Percentiles rank a stretch among this genome's conserved stretches.
These are phyloP conservation scores for Apodemus speciosus DNA, from an alignment of 2,113 vertebrate genomes.

Conservation along the genomic window DNA sequence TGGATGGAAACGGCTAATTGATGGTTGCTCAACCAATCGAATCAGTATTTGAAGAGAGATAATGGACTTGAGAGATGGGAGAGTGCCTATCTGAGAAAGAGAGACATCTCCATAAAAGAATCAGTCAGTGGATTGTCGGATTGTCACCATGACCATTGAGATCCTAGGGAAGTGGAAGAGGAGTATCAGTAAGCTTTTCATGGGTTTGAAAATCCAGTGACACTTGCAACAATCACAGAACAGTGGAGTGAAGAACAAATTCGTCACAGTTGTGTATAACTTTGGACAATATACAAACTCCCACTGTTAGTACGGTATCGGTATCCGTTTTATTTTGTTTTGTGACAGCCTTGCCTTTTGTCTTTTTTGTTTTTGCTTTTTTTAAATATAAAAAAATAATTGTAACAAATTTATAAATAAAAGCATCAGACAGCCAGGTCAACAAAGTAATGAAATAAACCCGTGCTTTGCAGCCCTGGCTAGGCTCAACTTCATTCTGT, in stretches of 20 bases:
- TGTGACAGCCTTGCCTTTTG: neutral
- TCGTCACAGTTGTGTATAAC: too few species aligned
- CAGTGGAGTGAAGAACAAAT: neutral
- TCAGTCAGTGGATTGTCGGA: neutral
- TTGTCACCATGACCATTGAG: neutral
- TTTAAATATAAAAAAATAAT: neutral
- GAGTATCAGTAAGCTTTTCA: neutral
- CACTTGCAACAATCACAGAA: neutral
- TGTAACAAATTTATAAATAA: neutral
- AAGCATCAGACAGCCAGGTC: neutral
- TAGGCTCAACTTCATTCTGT: neutral
- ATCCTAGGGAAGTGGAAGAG: neutral
- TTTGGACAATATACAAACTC: neutral
- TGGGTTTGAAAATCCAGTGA: neutral
- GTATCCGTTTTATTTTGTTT: neutral
- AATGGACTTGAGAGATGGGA: neutral
- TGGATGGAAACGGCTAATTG: slow-evolving; percentile 3
- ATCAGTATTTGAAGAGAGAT: neutral
- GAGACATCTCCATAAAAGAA: neutral
- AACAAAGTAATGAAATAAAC: neutral
- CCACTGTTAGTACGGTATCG: neutral
- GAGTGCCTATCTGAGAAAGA: neutral
- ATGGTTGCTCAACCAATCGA: neutral
- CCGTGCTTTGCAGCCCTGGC: too few species aligned
- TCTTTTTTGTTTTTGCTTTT: neutral